Conservation (phyloP, 2,797 vertebrate genomes). For the Micromesistius poutassou region DNA sequence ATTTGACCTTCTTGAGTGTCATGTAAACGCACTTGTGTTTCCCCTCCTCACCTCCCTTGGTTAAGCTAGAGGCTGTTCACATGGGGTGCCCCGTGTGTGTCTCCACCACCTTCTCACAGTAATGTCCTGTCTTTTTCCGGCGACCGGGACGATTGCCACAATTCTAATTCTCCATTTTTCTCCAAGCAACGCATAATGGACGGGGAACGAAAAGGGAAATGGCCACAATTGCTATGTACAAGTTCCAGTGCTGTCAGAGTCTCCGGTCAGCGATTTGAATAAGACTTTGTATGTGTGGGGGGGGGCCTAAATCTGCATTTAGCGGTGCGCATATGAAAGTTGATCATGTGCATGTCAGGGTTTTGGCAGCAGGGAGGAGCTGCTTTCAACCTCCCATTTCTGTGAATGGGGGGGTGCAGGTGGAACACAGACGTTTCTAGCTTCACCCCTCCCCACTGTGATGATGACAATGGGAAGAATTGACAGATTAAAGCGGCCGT, state of each 20-base stretch:
- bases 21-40: no score
- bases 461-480: slow-evolving; percentile 5
- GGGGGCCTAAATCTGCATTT: slow-evolving; percentile 1
- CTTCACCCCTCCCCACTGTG: slow-evolving; percentile 19
- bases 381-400: background rate
- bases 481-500: background rate
- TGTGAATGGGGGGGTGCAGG: slow-evolving; percentile 30
- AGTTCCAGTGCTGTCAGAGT: slow-evolving; percentile 39
- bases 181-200: slow-evolving; percentile 40
- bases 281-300: background rate
- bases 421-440: slow-evolving; percentile 26
- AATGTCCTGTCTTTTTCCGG: slow-evolving; percentile 22
- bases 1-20: no score
- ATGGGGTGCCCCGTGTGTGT: slow-evolving; percentile 28
- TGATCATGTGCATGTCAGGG: slow-evolving; percentile 11
- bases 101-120: slow-evolving; percentile 36
- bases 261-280: slow-evolving; percentile 41
- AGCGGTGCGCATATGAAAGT: background rate
- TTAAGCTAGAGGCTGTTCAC: slow-evolving; percentile 48
- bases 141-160: slow-evolving; percentile 27
- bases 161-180: slow-evolving; percentile 35
- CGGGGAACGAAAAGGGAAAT: slow-evolving; percentile 38
- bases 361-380: slow-evolving; percentile 15
- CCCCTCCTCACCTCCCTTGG: slow-evolving; percentile 25
- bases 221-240: slow-evolving; percentile 60